Percentiles rank a stretch among this genome's conserved stretches.
phyloP scores from a whole-genome alignment of 2,797 vertebrate genomes.

The Oryzias dopingdopingensis region DNA sequence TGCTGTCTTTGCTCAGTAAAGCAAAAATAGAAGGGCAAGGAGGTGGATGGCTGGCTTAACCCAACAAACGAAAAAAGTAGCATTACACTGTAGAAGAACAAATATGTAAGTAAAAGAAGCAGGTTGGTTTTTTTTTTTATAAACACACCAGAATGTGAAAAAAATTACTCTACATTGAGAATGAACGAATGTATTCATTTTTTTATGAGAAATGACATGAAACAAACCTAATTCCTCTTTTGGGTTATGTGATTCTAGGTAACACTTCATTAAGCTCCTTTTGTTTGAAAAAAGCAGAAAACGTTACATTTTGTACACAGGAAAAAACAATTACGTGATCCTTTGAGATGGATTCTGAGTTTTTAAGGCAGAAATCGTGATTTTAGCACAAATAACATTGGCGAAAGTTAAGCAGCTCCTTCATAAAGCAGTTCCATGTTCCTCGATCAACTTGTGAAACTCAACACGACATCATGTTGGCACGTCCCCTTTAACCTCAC shows the following conservation, averaged over 20 bases:
- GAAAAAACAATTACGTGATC: no score
- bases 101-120: slow-evolving; percentile 19
- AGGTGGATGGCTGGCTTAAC: slow-evolving; percentile 66
- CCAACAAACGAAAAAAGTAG: slow-evolving; percentile 15
- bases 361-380: slow-evolving; percentile 13
- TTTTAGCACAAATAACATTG: not conserved
- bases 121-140: slow-evolving; percentile 17
- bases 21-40: slow-evolving; percentile 53
- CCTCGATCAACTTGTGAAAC: slow-evolving; percentile 41
- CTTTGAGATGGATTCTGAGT: slow-evolving; percentile 52
- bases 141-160: slow-evolving; percentile 11
- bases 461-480: slow-evolving; percentile 46
- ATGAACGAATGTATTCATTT: not conserved
- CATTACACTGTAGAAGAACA: slow-evolving; percentile 47
- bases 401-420: slow-evolving; percentile 34
- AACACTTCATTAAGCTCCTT: slow-evolving; percentile 14
- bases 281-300: slow-evolving; percentile 39
- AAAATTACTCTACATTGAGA: not conserved
- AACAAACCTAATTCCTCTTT: not conserved
- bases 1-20: slow-evolving; percentile 83
- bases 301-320: no score
- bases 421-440: slow-evolving; percentile 19
- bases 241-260: not conserved
- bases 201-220: not conserved
- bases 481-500: slow-evolving; percentile 50